A percentile compares a stretch with the other conserved stretches of the same genome.
Evolutionary conservation across 2,888 invertebrate genomes (phyloP).

Genomic region (Euspilapteryx auroguttella): DNA sequence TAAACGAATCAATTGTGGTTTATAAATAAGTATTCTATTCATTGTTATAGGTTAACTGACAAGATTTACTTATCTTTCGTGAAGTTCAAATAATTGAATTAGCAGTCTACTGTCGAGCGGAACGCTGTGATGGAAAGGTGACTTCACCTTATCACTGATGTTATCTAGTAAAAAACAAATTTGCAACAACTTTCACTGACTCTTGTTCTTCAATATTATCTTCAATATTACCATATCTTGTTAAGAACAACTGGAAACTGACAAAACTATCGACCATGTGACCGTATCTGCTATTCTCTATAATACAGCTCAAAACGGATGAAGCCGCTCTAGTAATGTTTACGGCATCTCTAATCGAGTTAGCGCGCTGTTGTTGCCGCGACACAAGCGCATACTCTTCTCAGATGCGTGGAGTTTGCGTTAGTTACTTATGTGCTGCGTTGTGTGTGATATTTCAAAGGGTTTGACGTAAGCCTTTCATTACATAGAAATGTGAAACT

Average conservation of each 20-base stretch:
- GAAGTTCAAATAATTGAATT: conserved; percentile 20
- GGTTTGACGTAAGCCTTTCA: too few species aligned
- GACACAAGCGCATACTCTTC: too few species aligned
- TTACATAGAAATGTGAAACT: too few species aligned
- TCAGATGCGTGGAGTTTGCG: too few species aligned
- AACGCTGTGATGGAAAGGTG: conserved; percentile 30
- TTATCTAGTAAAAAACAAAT: conserved; percentile 26
- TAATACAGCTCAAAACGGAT: not conserved
- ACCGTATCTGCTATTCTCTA: not conserved
- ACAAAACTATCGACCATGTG: too few species aligned
- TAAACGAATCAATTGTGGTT: too few species aligned
- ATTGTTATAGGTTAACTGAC: conserved; percentile 9
- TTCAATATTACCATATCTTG: too few species aligned
- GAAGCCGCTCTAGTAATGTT: not conserved
- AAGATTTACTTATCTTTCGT: conserved; percentile 3
- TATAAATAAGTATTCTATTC: too few species aligned
- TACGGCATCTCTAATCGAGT: not conserved
- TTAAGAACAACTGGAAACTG: too few species aligned
- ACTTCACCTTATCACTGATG: conserved; percentile 20
- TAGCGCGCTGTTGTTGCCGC: too few species aligned
- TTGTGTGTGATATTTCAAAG: not conserved
- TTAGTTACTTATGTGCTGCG: too few species aligned
- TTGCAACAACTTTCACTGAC: conserved; percentile 15
- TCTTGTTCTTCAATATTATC: too few species aligned
- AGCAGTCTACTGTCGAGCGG: conserved; percentile 25